Percentiles rank a stretch among this genome's conserved stretches.
Conservation (phyloP, 2,113 vertebrate species). For the Pluvialis apricaria region DNA sequence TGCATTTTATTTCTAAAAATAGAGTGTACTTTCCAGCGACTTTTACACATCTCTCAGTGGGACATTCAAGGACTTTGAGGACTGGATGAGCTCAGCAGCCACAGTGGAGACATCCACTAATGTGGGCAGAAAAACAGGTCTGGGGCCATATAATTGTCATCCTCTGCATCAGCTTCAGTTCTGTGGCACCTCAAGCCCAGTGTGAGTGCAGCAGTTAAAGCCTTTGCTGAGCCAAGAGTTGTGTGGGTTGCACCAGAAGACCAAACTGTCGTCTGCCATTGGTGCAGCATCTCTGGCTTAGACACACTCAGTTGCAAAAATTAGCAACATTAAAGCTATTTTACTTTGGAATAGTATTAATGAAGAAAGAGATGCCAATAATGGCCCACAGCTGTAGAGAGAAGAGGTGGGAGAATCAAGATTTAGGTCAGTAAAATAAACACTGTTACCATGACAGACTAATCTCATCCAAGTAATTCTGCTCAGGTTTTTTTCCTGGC, state of each 20-base stretch:
- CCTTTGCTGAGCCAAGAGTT: neutral
- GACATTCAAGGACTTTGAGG: neutral
- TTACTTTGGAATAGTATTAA: neutral
- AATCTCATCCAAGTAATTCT: neutral
- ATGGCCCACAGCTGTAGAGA: neutral
- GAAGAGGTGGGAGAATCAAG: neutral
- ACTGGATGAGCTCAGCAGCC: neutral
- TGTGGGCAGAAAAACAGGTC: neutral
- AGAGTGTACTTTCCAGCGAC: neutral
- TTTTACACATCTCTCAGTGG: neutral
- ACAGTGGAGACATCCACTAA: neutral
- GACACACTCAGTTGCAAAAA: neutral
- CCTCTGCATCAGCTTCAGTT: neutral
- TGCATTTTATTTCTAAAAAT: neutral
- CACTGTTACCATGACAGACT: neutral
- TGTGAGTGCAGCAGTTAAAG: neutral
- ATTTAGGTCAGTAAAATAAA: constrained; percentile 26
- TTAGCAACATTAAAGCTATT: neutral
- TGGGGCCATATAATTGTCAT: neutral
- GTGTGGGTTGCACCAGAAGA: neutral
- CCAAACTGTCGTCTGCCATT: neutral
- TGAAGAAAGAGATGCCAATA: neutral
- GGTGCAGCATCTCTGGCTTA: neutral
- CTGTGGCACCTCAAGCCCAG: neutral
- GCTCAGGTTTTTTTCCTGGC: neutral